Percentiles rank a stretch among this genome's conserved stretches.
phyloP scores from a whole-genome alignment of 1,140 invertebrate species.

The Drosophila suzukii region DNA sequence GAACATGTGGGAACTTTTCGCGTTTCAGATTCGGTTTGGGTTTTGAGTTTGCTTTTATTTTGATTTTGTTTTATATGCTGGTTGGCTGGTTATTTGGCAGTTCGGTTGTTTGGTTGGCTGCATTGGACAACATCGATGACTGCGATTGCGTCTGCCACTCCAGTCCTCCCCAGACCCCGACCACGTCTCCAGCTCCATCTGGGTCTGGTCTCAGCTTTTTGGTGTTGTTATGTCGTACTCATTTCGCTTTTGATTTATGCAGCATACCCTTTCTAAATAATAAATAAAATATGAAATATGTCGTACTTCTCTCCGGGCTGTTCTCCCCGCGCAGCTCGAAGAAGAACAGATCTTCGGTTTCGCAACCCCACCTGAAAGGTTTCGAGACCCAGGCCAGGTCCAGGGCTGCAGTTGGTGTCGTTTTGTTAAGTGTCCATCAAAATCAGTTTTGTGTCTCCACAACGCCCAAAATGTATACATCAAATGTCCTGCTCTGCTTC shows the following conservation, averaged over 20 bases:
- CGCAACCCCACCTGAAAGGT: constrained; percentile 46
- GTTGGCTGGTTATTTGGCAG: constrained; percentile 51
- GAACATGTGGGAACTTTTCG: constrained; percentile 79
- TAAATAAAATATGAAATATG: constrained; percentile 83
- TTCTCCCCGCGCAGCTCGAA: constrained; percentile 23
- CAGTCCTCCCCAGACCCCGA: constrained; percentile 4
- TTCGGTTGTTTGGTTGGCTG: constrained; percentile 57
- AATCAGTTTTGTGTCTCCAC: constrained; percentile 80
- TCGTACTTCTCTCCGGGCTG: constrained; percentile 49
- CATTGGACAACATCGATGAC: constrained; percentile 68
- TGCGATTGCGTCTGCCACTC: constrained; percentile 43
- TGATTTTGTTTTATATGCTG: constrained; percentile 54
- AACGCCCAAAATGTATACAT: constrained; percentile 79
- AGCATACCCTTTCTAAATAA: constrained; percentile 81
- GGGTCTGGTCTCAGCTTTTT: constrained; percentile 56
- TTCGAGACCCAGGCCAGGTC: constrained; percentile 8
- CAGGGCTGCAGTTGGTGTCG: constrained; percentile 61
- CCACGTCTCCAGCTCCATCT: constrained; percentile 9
- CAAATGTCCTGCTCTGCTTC: constrained; percentile 58
- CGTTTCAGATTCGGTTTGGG: constrained; percentile 44
- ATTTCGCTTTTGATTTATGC: constrained; percentile 82
- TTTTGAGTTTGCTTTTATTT: constrained; percentile 47
- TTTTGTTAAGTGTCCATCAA: constrained; percentile 83
- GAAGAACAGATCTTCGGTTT: constrained; percentile 42
- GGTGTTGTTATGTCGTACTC: constrained; percentile 82